These are phyloP conservation scores for Caenorhabditis imperialis DNA, from an alignment of 2,888 invertebrate genomes.

Conservation along the genomic window DNA sequence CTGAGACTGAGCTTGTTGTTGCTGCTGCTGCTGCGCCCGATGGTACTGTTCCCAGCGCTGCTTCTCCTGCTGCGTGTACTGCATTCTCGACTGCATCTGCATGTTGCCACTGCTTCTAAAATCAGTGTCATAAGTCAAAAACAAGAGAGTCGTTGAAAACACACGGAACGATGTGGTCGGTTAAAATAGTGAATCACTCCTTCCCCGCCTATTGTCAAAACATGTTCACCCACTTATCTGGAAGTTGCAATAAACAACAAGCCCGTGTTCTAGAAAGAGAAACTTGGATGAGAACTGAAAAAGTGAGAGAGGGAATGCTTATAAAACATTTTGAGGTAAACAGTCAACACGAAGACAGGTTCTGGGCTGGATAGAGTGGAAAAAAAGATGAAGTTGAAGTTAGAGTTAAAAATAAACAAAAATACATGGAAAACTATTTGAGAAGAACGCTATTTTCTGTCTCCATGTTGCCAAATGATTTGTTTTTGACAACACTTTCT, in stretches of 20 bases:
- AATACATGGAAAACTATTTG: not conserved
- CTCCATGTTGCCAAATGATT: slow-evolving; percentile 26
- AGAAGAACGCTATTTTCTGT: slow-evolving; percentile 4
- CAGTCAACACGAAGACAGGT: not conserved
- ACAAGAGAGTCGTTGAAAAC: slow-evolving; percentile 5
- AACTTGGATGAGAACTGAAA: no score
- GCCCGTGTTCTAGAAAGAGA: not conserved
- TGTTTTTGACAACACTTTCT: slow-evolving; percentile 17
- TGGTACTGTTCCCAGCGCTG: slow-evolving; percentile 32
- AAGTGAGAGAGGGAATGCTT: no score
- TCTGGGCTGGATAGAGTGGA: not conserved
- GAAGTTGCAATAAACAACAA: no score
- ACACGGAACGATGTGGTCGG: slow-evolving; percentile 4
- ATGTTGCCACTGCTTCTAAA: slow-evolving; percentile 29
- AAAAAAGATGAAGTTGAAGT: slow-evolving; percentile 2
- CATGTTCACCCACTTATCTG: slow-evolving; percentile 48
- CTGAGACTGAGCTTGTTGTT: slow-evolving; percentile 24
- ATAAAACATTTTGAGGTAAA: not conserved
- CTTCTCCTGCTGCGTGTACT: slow-evolving; percentile 23
- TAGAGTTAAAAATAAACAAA: not conserved
- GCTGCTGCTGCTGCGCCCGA: slow-evolving; percentile 29
- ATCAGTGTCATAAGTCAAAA: not conserved
- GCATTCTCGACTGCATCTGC: slow-evolving; percentile 35
- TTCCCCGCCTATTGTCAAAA: slow-evolving; percentile 34
- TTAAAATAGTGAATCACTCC: slow-evolving; percentile 37